Conservation (phyloP, 2,797 vertebrate species). For the Meda fulgida region DNA sequence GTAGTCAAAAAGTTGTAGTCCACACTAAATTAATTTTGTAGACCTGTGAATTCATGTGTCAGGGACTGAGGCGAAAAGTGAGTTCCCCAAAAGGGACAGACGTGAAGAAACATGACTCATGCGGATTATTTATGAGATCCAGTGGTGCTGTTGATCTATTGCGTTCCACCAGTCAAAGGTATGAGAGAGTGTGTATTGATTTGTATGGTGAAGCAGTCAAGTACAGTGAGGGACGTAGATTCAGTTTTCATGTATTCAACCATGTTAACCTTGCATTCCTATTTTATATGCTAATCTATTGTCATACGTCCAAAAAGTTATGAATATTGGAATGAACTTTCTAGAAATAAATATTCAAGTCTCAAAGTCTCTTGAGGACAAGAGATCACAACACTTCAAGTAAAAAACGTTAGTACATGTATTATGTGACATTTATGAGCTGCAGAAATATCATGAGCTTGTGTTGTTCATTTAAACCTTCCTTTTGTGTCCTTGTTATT, state of each 20-base stretch:
- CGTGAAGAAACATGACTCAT: constrained; percentile 23
- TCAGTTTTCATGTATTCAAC: not conserved
- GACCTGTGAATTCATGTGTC: not conserved
- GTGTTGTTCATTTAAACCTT: not conserved
- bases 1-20: not conserved
- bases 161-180: constrained; percentile 11
- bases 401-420: not conserved
- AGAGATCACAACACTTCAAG: not conserved
- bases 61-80: not conserved
- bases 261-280: constrained; percentile 1
- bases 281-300: not conserved
- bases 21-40: not conserved
- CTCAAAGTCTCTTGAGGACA: not conserved
- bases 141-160: constrained; percentile 18
- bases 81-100: not conserved
- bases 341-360: not conserved
- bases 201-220: constrained; percentile 1
- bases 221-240: not conserved
- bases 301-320: not conserved
- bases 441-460: not conserved
- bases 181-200: constrained; percentile 16
- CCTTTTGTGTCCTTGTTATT: not conserved
- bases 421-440: not conserved
- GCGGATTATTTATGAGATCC: constrained; percentile 27
- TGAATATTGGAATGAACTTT: not conserved